Percentiles rank a stretch among this genome's conserved stretches.
phyloP scores from a whole-genome alignment of 2,113 vertebrate genomes.

The Coracopsis vasa region DNA sequence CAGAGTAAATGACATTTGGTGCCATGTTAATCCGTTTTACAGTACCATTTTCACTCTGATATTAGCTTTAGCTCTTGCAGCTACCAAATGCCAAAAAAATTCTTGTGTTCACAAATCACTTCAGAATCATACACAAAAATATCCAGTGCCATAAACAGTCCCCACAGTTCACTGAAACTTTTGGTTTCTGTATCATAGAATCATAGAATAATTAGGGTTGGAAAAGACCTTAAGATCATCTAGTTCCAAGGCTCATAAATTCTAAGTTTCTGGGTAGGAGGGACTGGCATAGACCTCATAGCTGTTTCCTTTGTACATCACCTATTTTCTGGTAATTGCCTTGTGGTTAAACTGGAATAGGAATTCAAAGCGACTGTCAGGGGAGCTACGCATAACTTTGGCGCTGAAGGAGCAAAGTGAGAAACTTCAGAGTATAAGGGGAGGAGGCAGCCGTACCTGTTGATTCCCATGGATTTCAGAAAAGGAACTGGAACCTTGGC shows the following conservation, averaged over 20 bases:
- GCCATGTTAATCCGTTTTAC: neutral
- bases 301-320: neutral
- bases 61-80: neutral
- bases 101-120: neutral
- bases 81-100: neutral
- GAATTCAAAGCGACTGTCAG: neutral
- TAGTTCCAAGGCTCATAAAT: neutral
- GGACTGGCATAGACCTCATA: neutral
- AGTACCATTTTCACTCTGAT: neutral
- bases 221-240: neutral
- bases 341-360: neutral
- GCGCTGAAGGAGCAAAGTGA: neutral
- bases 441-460: neutral
- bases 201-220: neutral
- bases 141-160: neutral
- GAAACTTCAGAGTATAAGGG: neutral
- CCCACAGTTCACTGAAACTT: neutral
- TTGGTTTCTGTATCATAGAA: neutral
- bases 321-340: neutral
- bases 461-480: neutral
- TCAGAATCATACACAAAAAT: neutral
- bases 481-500: neutral
- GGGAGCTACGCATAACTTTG: neutral
- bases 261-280: neutral
- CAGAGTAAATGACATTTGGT: neutral